These are phyloP conservation scores for Brachyhypopomus gauderio DNA, from an alignment of 2,113 vertebrate species.

Conservation along the genomic window DNA sequence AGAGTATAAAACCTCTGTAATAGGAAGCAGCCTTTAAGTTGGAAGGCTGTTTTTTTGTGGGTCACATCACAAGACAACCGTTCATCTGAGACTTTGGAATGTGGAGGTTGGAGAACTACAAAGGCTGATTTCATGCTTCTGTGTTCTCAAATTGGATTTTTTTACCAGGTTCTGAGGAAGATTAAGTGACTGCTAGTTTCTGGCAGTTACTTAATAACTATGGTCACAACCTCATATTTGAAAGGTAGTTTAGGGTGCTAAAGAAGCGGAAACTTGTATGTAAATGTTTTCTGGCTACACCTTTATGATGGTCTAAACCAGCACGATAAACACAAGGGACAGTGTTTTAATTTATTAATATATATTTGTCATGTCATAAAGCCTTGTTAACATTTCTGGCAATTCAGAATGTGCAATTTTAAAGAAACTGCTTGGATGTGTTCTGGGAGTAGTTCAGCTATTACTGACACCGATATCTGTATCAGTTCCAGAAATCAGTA, in stretches of 20 bases:
- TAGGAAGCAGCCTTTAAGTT: constrained; percentile 27
- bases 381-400: no score
- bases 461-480: no score
- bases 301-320: no score
- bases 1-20: constrained; percentile 26
- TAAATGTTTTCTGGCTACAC: no score
- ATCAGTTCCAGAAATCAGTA: neutral
- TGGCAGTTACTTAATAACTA: neutral
- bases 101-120: neutral
- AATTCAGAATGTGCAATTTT: no score
- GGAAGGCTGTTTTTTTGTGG: constrained; percentile 6
- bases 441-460: no score
- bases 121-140: neutral
- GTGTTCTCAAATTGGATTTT: neutral
- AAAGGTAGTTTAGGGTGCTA: neutral
- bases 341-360: no score
- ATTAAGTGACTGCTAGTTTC: neutral
- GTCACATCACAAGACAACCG: neutral
- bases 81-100: constrained; percentile 21
- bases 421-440: no score
- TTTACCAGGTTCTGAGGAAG: no score
- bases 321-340: no score
- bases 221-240: neutral
- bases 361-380: no score
- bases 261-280: no score